Conservation (phyloP, 2,113 vertebrate species). For the Campylomormyrus tamandua region DNA sequence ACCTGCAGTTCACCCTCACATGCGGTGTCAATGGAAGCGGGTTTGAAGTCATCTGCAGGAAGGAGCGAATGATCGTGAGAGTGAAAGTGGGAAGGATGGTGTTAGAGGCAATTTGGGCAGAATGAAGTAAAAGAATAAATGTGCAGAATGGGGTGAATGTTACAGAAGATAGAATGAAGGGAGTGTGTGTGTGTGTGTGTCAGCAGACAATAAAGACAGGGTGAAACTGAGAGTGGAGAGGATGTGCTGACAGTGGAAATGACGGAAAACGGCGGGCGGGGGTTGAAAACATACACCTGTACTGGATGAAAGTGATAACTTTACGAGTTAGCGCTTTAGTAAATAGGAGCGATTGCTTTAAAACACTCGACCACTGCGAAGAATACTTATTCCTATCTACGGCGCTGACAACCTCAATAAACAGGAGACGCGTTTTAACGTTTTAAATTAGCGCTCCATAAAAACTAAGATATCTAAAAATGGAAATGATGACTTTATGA, state of each 20-base stretch:
- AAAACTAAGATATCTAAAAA: neutral
- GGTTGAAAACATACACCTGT: neutral
- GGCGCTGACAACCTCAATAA: neutral
- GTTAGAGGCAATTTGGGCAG: neutral
- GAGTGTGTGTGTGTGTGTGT: neutral
- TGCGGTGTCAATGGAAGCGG: conserved; percentile 90
- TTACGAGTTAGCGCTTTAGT: neutral
- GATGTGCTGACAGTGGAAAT: neutral
- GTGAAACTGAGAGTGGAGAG: neutral
- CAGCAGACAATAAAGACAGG: neutral
- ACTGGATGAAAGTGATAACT: neutral
- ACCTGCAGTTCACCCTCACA: conserved; percentile 95
- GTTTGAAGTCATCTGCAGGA: conserved; percentile 91
- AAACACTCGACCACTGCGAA: neutral
- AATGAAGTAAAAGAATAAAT: neutral
- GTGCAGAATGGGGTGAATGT: neutral
- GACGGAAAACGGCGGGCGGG: neutral
- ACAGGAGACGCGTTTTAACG: neutral
- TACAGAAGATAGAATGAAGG: neutral
- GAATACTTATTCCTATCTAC: neutral
- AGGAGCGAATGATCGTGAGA: neutral
- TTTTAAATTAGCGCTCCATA: neutral
- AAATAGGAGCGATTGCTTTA: neutral
- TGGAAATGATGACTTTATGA: neutral
- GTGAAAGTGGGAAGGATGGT: neutral